These are phyloP conservation scores for Phoenicopterus ruber DNA, from an alignment of 2,113 vertebrate genomes.

Conservation along the genomic window DNA sequence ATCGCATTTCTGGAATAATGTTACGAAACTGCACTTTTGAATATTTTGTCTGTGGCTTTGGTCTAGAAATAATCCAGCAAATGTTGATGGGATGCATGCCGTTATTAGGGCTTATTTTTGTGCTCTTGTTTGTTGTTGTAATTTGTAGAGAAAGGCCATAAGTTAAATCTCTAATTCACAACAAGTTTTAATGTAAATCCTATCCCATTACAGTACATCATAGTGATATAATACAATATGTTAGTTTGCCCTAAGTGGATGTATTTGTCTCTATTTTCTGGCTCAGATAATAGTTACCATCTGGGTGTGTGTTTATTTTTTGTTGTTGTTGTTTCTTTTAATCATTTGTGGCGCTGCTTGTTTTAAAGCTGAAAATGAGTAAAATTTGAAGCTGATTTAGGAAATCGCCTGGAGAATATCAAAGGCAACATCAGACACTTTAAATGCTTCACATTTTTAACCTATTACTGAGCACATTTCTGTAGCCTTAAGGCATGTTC, in stretches of 20 bases:
- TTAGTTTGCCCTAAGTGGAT: conserved; percentile 67
- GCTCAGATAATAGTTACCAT: conserved; percentile 76
- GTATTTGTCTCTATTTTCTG: conserved; percentile 69
- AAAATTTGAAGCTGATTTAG: conserved; percentile 72
- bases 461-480: conserved; percentile 29
- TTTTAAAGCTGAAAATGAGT: conserved; percentile 72
- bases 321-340: conserved; percentile 73
- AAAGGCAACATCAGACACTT: conserved; percentile 40
- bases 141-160: conserved; percentile 63
- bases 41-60: neutral
- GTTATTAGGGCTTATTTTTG: conserved; percentile 52
- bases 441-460: conserved; percentile 40
- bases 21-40: neutral
- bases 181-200: conserved; percentile 68
- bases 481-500: conserved; percentile 8
- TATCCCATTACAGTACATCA: conserved; percentile 63
- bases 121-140: conserved; percentile 56
- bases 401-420: conserved; percentile 61
- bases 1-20: neutral
- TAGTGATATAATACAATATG: conserved; percentile 68
- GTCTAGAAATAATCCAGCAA: conserved; percentile 46
- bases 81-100: conserved; percentile 7
- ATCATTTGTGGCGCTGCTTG: conserved; percentile 55
- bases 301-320: conserved; percentile 66
- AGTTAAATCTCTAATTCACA: conserved; percentile 67